Evolutionary conservation across 2,113 vertebrate genomes (phyloP).

Genomic region (Fregetta grallaria): DNA sequence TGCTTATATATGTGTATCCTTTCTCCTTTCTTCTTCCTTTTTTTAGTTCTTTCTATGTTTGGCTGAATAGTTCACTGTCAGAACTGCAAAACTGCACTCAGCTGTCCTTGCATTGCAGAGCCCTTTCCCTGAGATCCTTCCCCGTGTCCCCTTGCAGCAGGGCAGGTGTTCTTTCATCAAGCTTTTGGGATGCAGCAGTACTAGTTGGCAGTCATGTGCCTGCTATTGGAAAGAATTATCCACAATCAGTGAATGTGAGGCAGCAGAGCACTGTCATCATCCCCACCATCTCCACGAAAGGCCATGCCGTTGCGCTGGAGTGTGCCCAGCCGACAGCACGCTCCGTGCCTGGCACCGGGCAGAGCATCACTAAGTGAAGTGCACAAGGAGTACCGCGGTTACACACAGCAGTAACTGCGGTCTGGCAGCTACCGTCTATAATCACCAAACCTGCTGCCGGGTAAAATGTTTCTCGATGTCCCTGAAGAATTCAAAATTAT

Average conservation of each 20-base stretch:
- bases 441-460: background rate
- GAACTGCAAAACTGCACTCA: background rate
- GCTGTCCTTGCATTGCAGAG: background rate
- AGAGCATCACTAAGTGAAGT: accelerated
- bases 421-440: background rate
- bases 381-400: accelerated
- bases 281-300: background rate
- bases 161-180: background rate
- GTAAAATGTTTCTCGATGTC: accelerated
- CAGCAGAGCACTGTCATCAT: background rate
- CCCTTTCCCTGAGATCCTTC: background rate
- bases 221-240: background rate
- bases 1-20: accelerated
- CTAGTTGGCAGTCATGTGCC: accelerated
- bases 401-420: background rate
- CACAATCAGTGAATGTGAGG: accelerated
- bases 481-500: background rate
- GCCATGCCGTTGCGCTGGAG: accelerated
- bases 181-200: background rate
- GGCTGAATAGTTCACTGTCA: background rate
- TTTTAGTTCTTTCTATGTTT: background rate
- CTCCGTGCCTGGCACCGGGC: accelerated
- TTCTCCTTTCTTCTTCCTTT: background rate
- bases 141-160: accelerated
- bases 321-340: accelerated